Conservation (phyloP, 2,113 vertebrate species). For the Oreochromis aureus region DNA sequence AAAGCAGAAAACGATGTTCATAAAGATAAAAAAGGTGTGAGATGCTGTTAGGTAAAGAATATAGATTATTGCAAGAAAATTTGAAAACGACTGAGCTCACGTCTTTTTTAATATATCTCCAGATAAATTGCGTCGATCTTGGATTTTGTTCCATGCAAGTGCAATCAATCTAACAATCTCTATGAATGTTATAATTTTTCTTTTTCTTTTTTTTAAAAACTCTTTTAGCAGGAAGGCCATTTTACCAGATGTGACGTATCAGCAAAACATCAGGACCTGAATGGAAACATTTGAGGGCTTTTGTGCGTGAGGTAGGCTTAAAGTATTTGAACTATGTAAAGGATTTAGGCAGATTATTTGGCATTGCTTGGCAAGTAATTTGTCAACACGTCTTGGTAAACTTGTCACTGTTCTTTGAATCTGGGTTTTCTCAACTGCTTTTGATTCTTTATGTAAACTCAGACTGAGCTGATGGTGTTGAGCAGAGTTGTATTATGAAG, state of each 20-base stretch:
- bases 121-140: neutral
- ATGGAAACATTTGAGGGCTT: slow-evolving; percentile 50
- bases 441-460: neutral
- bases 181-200: neutral
- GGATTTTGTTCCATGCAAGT: neutral
- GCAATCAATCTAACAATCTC: neutral
- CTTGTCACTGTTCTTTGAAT: neutral
- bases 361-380: neutral
- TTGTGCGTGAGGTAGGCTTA: slow-evolving; percentile 50
- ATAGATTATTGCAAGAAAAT: neutral
- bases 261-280: slow-evolving; percentile 28
- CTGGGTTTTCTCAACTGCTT: neutral
- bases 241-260: slow-evolving; percentile 20
- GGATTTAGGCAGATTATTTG: neutral
- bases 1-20: neutral
- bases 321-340: neutral
- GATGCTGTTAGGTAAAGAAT: neutral
- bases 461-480: neutral
- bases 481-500: neutral
- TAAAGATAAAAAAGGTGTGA: neutral
- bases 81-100: neutral
- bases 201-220: neutral
- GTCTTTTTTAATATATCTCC: neutral
- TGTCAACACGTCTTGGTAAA: neutral
- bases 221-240: neutral